These are phyloP conservation scores for Rattus norvegicus DNA, from an alignment of 2,113 vertebrate species.

Conservation along the genomic window GRCr8 NC_086019.1:162933001-162933500, in stretches of 20 bases:
- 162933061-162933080: neutral
- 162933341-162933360: neutral
- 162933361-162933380: fast-evolving
- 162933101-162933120: neutral
- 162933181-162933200: neutral
- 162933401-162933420: neutral
- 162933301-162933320: neutral
- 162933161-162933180: neutral
- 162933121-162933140: neutral
- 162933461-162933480: neutral
- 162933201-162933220: neutral
- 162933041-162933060: neutral
- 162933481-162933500: neutral
- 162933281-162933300: neutral
- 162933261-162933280: neutral
- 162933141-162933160: neutral
- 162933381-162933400: neutral
- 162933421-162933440: neutral
- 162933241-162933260: too few species aligned
- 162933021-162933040: neutral
- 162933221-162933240: neutral
- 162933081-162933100: neutral
- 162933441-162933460: neutral
- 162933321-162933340: neutral
- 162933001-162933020: neutral